Percentiles rank a stretch among this genome's conserved stretches.
These are phyloP conservation scores for Drosophila grimshawi DNA, from an alignment of 1,140 invertebrate genomes.

Conservation along the genomic window DNA sequence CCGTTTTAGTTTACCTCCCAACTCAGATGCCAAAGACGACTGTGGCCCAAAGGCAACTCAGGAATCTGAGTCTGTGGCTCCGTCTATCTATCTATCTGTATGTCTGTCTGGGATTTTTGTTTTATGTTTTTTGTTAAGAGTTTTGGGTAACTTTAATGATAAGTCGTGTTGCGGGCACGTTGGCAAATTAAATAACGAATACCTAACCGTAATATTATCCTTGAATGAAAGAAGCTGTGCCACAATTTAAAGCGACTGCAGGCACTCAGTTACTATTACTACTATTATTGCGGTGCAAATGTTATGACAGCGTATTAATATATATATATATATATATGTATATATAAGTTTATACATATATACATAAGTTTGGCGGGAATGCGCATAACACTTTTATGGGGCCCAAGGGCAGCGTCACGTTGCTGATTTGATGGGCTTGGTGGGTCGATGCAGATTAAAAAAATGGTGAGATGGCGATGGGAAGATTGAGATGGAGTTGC, in stretches of 20 bases:
- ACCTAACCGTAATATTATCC: slow-evolving; percentile 73
- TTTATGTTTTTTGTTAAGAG: slow-evolving; percentile 19
- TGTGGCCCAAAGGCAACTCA: not conserved
- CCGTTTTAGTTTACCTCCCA: slow-evolving; percentile 19
- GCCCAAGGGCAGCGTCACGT: slow-evolving; percentile 77
- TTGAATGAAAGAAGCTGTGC: slow-evolving; percentile 59
- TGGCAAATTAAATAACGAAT: slow-evolving; percentile 72
- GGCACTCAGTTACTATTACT: slow-evolving; percentile 57
- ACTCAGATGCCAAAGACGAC: not conserved
- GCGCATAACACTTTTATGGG: slow-evolving; percentile 48
- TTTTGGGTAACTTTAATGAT: slow-evolving; percentile 50
- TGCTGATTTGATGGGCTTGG: slow-evolving; percentile 74
- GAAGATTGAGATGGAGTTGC: slow-evolving; percentile 33
- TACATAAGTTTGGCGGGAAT: slow-evolving; percentile 28
- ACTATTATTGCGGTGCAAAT: slow-evolving; percentile 80
- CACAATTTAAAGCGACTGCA: slow-evolving; percentile 2
- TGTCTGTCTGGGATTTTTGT: slow-evolving; percentile 8
- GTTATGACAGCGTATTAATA: slow-evolving; percentile 58
- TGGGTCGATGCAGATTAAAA: slow-evolving; percentile 20
- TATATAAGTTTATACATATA: slow-evolving; percentile 28
- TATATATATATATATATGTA: slow-evolving; percentile 27
- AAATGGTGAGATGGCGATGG: slow-evolving; percentile 19
- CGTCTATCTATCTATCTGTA: slow-evolving; percentile 4
- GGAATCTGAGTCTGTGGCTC: not conserved
- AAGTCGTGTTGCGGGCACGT: slow-evolving; percentile 59